These are phyloP conservation scores for Xenentodon cancila DNA, from an alignment of 2,797 vertebrate genomes.

Conservation along the genomic window DNA sequence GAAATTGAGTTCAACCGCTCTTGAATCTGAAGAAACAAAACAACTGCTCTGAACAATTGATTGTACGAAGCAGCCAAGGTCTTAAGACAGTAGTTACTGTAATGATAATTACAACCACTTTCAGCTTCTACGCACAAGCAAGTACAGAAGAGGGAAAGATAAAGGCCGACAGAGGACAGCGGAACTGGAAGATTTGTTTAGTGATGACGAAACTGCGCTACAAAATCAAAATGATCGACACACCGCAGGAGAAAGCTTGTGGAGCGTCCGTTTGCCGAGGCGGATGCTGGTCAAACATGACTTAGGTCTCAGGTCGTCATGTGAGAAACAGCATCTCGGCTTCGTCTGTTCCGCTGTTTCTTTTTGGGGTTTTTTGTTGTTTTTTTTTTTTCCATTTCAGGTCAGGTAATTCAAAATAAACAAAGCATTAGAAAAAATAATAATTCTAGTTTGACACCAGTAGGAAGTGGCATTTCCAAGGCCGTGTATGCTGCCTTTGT, in stretches of 20 bases:
- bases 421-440: slow-evolving; percentile 17
- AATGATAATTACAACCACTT: slow-evolving; percentile 44
- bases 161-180: slow-evolving; percentile 28
- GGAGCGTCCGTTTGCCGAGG: slow-evolving; percentile 36
- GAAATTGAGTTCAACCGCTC: slow-evolving; percentile 58
- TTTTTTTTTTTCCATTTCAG: background rate
- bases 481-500: slow-evolving; percentile 41
- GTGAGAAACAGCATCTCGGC: slow-evolving; percentile 21
- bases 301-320: slow-evolving; percentile 34
- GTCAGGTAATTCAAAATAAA: slow-evolving; percentile 26
- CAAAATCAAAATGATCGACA: slow-evolving; percentile 52
- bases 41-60: slow-evolving; percentile 32
- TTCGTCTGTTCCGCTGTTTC: slow-evolving; percentile 25
- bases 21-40: slow-evolving; percentile 47
- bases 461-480: slow-evolving; percentile 36
- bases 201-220: slow-evolving; percentile 53
- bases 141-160: slow-evolving; percentile 40
- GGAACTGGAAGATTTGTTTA: slow-evolving; percentile 58
- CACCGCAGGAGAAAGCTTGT: slow-evolving; percentile 23
- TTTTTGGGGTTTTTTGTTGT: too few species aligned
- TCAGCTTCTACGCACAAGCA: slow-evolving; percentile 1
- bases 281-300: slow-evolving; percentile 24
- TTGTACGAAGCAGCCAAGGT: slow-evolving; percentile 31
- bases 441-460: slow-evolving; percentile 12
- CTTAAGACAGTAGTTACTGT: slow-evolving; percentile 24